A percentile compares a stretch with the other conserved stretches of the same genome.
Conservation (phyloP, 2,113 vertebrate genomes). For the Patagioenas fasciata region DNA sequence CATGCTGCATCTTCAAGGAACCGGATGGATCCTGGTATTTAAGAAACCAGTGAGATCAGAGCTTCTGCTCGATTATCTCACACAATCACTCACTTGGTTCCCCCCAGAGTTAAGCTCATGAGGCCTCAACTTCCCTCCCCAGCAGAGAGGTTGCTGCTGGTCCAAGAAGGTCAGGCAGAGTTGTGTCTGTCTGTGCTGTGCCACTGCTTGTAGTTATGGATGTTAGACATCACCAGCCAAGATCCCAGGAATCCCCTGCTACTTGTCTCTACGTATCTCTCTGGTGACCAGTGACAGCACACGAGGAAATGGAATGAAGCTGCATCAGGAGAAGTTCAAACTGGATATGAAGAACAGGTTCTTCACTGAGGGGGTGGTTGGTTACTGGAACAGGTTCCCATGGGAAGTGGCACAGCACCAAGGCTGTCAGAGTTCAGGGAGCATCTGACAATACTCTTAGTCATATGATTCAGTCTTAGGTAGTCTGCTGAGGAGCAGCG, state of each 20-base stretch:
- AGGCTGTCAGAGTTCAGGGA: background rate
- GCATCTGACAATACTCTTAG: background rate
- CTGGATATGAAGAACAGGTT: background rate
- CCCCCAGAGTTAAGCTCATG: background rate
- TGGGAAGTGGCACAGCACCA: background rate
- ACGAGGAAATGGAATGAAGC: background rate
- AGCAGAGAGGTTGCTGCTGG: background rate
- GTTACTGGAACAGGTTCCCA: background rate
- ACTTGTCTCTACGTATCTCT: background rate
- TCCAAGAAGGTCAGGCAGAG: background rate
- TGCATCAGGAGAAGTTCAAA: background rate
- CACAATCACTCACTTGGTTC: background rate
- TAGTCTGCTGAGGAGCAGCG: background rate
- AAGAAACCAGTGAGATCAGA: background rate
- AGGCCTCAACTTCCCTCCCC: background rate
- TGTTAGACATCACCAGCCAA: background rate
- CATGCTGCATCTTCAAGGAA: background rate
- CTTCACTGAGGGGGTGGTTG: rapidly evolving
- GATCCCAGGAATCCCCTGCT: background rate
- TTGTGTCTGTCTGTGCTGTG: background rate
- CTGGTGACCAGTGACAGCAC: background rate
- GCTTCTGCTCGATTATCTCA: background rate
- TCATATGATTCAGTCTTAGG: background rate
- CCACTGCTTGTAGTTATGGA: background rate
- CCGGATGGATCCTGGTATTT: background rate